Percentiles rank a stretch among this genome's conserved stretches.
Evolutionary conservation across 2,797 vertebrate genomes (phyloP).

Genomic region (Coregonus ussuriensis): DNA sequence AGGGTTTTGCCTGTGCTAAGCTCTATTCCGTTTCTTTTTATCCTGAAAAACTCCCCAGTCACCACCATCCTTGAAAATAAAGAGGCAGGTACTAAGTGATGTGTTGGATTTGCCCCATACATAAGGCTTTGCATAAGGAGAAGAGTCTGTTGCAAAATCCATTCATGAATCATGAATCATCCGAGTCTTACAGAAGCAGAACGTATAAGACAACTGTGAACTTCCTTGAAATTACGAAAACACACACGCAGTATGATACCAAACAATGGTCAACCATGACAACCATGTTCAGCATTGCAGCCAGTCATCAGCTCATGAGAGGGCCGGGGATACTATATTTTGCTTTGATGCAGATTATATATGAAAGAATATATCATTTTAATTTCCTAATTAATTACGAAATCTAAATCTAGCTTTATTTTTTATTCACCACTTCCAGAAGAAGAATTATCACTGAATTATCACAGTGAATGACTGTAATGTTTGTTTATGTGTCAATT

Average conservation of each 20-base stretch:
- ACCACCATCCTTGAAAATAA: too few species aligned
- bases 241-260: neutral
- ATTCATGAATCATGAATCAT: conserved; percentile 50
- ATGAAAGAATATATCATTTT: neutral
- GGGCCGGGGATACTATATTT: neutral
- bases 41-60: too few species aligned
- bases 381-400: neutral
- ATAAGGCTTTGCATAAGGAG: conserved; percentile 54
- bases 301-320: neutral
- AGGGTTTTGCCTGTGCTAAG: too few species aligned
- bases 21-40: too few species aligned
- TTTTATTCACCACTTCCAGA: neutral
- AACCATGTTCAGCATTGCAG: neutral
- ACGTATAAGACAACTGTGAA: neutral
- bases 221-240: neutral
- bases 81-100: too few species aligned
- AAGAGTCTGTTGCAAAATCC: conserved; percentile 70
- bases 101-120: too few species aligned
- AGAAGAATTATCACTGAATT: too few species aligned
- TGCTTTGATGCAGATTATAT: neutral
- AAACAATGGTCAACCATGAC: conserved; percentile 1
- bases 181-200: conserved; percentile 14
- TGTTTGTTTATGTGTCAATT: too few species aligned
- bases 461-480: too few species aligned
- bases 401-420: neutral